Evolutionary conservation across 1,140 invertebrate species (phyloP), one percentile per base, ranked within the genome.

Genomic region (Bombus pascuorum): DNA sequence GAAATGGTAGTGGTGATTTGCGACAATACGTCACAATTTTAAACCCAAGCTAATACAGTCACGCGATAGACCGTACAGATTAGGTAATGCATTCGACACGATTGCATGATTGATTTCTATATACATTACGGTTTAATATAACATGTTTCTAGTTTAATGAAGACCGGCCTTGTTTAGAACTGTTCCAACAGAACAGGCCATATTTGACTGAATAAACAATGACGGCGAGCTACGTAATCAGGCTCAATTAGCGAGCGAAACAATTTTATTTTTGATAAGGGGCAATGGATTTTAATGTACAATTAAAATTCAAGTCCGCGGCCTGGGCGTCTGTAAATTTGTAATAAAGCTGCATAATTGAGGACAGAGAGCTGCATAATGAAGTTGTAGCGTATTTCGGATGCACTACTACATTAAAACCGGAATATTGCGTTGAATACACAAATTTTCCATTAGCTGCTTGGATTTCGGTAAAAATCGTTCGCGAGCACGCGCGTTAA

Each of bases 321-420:
- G 34, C 25, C 4, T 22, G 62, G n/a, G 65, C n/a, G 42, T 25
- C 75, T 70, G 75, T 84, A 78, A 84, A 84, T 78, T 70, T 70
- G 47, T 84, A 57, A 84, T 70, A 78, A 84, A 78, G 74, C 47
- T 68, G 82, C 47, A 84, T 84, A 84, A 84, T 84, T 53, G 65
- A 78, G 82, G 59, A 39, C 65, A 32, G n/a, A 84, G 82, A 59
- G 74, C 15, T 78, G 75, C 47, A 84, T 84, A 78, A 84, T 78
- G 74, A 84, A 84, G 75, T 84, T 83, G 28, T 47, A 68, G 18
- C 74, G 73, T 65, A 70, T 70, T 44, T 44, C 28, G 74, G 28
- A 25, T 57, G 75, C 75, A 34, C 39, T 68, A 42, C 77, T 76
- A 68, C 75, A 28, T 68, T 28, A 57, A 42, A 44, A 22, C 28